Evolutionary conservation across 2,888 invertebrate species (phyloP).

Genomic region (Epiblema foenella): DNA sequence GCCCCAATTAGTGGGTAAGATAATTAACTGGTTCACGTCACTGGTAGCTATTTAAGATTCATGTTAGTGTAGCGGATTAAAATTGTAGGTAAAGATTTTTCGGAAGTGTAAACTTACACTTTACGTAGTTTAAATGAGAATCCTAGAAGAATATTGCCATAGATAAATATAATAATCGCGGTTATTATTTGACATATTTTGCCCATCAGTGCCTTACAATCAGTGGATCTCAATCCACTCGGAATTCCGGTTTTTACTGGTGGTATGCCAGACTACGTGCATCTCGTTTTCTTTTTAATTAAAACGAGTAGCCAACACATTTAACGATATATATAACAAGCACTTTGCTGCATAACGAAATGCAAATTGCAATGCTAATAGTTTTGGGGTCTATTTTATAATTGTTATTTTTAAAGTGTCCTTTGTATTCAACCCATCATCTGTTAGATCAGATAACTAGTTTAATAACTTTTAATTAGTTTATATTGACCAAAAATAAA

Average conservation of each 20-base stretch:
- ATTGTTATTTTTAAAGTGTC: neutral
- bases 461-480: too few species aligned
- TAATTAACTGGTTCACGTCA: conserved; percentile 40
- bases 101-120: neutral
- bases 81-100: neutral
- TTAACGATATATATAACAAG: neutral
- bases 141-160: neutral
- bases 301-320: neutral
- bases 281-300: neutral
- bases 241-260: neutral
- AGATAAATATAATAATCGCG: neutral
- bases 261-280: neutral
- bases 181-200: neutral
- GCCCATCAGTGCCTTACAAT: neutral
- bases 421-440: too few species aligned
- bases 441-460: neutral
- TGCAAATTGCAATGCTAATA: conserved; percentile 1
- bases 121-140: neutral
- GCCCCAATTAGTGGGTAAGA: conserved; percentile 43
- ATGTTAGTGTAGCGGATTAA: neutral
- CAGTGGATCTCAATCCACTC: neutral
- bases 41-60: conserved; percentile 32
- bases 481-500: too few species aligned
- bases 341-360: conserved; percentile 1
- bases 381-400: conserved; percentile 9